Evolutionary conservation across 2,113 vertebrate genomes (phyloP).

Genomic region (Cyrtonyx montezumae): DNA sequence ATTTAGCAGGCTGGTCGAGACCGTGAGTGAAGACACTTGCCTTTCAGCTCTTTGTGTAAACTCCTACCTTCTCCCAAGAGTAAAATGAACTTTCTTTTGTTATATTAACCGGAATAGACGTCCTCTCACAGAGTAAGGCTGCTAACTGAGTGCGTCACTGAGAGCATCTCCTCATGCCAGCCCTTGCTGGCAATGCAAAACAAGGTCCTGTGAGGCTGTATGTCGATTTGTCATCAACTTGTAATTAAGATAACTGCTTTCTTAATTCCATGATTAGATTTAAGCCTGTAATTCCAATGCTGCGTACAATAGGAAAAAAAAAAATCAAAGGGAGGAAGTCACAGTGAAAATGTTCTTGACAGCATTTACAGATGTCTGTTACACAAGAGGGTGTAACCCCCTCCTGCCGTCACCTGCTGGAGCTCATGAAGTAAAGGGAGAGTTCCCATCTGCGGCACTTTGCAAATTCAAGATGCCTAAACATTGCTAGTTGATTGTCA

Average conservation of each 20-base stretch:
- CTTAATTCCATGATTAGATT: not conserved
- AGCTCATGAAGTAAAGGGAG: not conserved
- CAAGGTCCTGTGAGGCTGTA: not conserved
- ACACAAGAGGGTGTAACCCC: not conserved
- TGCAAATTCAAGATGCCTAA: not conserved
- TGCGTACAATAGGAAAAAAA: not conserved
- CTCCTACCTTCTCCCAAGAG: constrained; percentile 28
- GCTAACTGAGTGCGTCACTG: not conserved
- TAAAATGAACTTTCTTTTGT: not conserved
- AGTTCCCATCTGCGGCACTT: not conserved
- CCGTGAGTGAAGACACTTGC: not conserved
- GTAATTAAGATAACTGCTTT: not conserved
- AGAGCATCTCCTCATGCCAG: not conserved
- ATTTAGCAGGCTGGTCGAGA: not conserved
- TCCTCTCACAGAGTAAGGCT: not conserved
- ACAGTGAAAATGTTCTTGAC: not conserved
- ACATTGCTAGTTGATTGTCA: not conserved
- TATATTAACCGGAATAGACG: not conserved
- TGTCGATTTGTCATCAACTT: not conserved
- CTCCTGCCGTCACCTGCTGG: not conserved
- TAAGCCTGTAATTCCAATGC: not conserved
- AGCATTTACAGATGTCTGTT: not conserved
- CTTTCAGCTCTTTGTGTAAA: constrained; percentile 8
- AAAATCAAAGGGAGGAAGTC: not conserved
- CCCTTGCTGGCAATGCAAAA: not conserved